Percentiles rank a stretch among this genome's conserved stretches.
Evolutionary conservation across 1,140 invertebrate species (phyloP).

Genomic region (Drosophila teissieri): DNA sequence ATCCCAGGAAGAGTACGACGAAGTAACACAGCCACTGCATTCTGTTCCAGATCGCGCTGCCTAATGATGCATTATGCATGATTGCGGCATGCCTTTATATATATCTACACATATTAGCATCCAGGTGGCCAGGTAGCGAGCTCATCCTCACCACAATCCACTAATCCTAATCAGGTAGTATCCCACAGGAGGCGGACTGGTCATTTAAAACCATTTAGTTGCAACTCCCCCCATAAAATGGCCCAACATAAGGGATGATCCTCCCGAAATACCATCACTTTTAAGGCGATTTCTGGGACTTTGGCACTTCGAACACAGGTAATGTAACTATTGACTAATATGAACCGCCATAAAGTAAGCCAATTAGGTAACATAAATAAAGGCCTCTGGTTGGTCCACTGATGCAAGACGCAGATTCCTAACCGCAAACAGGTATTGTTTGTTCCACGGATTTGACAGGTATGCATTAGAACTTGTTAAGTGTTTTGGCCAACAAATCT

Average conservation of each 20-base stretch:
- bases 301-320: too few species aligned
- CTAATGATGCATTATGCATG: slow-evolving; percentile 30
- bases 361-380: background rate
- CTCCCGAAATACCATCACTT: background rate
- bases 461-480: too few species aligned
- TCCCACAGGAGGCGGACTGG: slow-evolving; percentile 4
- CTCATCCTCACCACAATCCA: background rate
- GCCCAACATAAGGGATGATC: slow-evolving; percentile 5
- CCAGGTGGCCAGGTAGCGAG: slow-evolving; percentile 28
- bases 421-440: slow-evolving; percentile 3
- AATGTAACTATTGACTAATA: background rate
- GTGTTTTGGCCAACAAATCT: too few species aligned
- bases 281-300: background rate
- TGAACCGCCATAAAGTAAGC: background rate
- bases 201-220: slow-evolving; percentile 66
- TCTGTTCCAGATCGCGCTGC: slow-evolving; percentile 1
- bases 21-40: slow-evolving; percentile 19
- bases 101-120: background rate
- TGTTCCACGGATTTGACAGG: too few species aligned
- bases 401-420: background rate
- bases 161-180: slow-evolving; percentile 26
- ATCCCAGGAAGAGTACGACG: background rate
- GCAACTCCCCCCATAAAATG: slow-evolving; percentile 1
- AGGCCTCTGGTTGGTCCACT: too few species aligned
- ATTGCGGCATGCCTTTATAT: slow-evolving; percentile 31